Percentiles rank a stretch among this genome's conserved stretches.
Conservation (phyloP, 2,888 invertebrate species). For the Lydus trimaculatus region DNA sequence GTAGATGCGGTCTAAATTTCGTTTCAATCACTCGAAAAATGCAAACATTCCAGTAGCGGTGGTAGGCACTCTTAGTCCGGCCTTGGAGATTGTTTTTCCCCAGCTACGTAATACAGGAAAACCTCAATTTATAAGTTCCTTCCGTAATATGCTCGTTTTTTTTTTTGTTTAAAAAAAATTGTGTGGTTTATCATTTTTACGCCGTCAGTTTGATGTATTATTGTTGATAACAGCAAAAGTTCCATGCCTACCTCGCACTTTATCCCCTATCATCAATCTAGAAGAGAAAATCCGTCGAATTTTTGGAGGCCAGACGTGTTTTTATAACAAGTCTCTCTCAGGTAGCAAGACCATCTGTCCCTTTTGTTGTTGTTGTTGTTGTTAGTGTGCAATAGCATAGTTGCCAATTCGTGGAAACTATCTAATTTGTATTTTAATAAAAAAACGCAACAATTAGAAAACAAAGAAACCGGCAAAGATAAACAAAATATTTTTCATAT, state of each 20-base stretch:
- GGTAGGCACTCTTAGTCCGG: too few species aligned
- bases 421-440: neutral
- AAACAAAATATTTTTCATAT: too few species aligned
- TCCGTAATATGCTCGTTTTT: too few species aligned
- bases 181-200: too few species aligned
- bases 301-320: constrained; percentile 41
- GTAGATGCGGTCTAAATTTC: too few species aligned
- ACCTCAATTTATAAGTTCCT: too few species aligned
- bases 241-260: neutral
- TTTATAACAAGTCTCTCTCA: constrained; percentile 32
- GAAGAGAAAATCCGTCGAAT: constrained; percentile 26
- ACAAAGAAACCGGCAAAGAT: neutral
- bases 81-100: too few species aligned
- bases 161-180: too few species aligned
- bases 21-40: too few species aligned
- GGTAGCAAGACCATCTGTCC: constrained; percentile 35
- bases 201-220: too few species aligned
- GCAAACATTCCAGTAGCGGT: too few species aligned
- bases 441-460: neutral
- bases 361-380: constrained; percentile 25
- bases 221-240: neutral
- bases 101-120: neutral
- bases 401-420: constrained; percentile 9
- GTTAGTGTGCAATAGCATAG: constrained; percentile 5
- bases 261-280: constrained; percentile 3